Base-by-base conservation (phyloP, 2,797 vertebrate genomes). In the Falco rusticolus region DNA sequence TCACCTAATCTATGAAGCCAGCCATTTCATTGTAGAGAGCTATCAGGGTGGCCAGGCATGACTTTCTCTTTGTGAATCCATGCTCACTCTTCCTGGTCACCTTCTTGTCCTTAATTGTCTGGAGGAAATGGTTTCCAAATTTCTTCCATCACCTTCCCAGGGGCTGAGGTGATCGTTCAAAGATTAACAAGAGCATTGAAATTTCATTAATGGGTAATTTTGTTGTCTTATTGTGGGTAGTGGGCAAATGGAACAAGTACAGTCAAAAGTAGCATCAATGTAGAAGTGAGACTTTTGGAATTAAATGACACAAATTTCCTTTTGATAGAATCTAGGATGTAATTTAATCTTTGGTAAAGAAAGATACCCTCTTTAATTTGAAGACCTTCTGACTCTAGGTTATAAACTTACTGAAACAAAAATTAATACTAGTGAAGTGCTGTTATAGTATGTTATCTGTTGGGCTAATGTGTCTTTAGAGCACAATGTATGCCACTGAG, bases 101-200 rank as follows among this genome's bases (percentile, higher is more conserved):
- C 29, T 84, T 59, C 74, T 65, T 11, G 33, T 72, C 45, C 39
- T 60, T 66, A 18, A 26, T 45, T 75, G 22, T 10, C 29, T 77
- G 41, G 53, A 86, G 60, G 53, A 56, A 60, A 39, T 28, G 5
- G 9, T 50, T 93, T 89, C 29, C 16, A 61, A 4, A 51, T 66
- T 50, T 85, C 9, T 66, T 87, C 53, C 4, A 4, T 71, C 33
- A 26, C 43, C 9, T 82, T 74, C 25, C 19, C 9, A 37, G 37
- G 6, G 11, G 17, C 53, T 0, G 2, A 61, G 15, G 26, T 63
- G 41, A 22, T 69, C 2, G 0, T 16, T 85, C 21, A 45, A 25
- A 78, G n/a, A 21, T 84, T 72, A 56, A 72, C 24, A 61, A 14
- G 43, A 77, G n/a, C 28, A 43, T 90, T 84, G 48, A 75, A 61